Percentiles rank a stretch among this genome's conserved stretches.
phyloP scores from a whole-genome alignment of 2,113 vertebrate species.

The Ginglymostoma cirratum region DNA sequence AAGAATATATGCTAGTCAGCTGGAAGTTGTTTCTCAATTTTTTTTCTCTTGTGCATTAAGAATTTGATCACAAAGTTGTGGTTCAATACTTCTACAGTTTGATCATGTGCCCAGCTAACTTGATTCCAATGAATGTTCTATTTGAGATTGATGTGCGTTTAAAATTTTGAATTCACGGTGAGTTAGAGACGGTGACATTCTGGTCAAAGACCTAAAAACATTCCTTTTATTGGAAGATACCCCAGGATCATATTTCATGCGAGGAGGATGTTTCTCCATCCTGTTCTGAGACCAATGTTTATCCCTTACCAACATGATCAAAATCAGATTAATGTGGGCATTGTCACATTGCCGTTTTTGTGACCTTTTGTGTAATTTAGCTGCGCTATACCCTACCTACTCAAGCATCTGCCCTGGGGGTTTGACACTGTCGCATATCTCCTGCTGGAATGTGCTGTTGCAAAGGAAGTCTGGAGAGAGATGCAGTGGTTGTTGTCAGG shows the following conservation, averaged over 20 bases:
- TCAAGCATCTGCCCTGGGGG: no score
- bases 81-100: not conserved
- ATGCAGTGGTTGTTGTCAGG: no score
- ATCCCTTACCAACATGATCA: not conserved
- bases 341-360: not conserved
- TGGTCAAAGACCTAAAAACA: not conserved
- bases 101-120: not conserved
- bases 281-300: not conserved
- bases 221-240: not conserved
- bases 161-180: not conserved
- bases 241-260: not conserved
- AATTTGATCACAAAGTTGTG: not conserved
- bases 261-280: not conserved
- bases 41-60: not conserved
- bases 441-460: no score
- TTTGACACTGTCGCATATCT: no score
- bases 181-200: not conserved
- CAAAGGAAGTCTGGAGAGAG: no score
- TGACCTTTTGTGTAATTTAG: not conserved
- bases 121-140: not conserved
- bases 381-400: no score
- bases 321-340: not conserved
- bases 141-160: not conserved
- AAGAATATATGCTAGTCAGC: no score
- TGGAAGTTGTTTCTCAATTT: no score